Base-by-base conservation (phyloP, 2,888 invertebrate species). In the Theretra japonica region DNA sequence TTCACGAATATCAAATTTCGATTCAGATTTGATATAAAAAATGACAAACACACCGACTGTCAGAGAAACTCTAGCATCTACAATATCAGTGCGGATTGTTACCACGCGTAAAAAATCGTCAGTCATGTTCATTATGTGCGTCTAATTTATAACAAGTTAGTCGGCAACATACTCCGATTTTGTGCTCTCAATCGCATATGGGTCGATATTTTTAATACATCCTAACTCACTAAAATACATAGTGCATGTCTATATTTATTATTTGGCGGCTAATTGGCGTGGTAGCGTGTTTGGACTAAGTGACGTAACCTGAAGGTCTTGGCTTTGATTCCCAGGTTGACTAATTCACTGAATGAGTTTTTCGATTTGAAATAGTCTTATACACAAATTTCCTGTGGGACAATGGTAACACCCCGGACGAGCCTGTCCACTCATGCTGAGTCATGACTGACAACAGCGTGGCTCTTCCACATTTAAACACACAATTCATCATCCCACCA, bases 161-260 rank as follows among this genome's bases (percentile, higher is more conserved):
- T n/a, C n/a, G 53, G 53, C n/a, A n/a, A 15, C 53, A 4, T n/a
- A n/a, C 53, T 21, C 21, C 21, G 33, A 33, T 41, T 5, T 6
- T 21, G 5, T 62, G 62, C 62, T 62, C 62, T 41, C 41, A 62
- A 62, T 33, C 33, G 21, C 62, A 62, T n/a, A 33, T 41, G 4
- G 41, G 62, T 21, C 62, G 19, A 30, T 19, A 59, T 33, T 33
- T 33, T 4, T 59, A 59, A 41, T 53, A 53, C 17, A 33, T 30
- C 30, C n/a, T 30, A n/a, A n/a, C 8, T 30, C 4, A 33, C 5
- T 6, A 60, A 60, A 19, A 59, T 28, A 19, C 19, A 19, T 25
- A 5, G 59, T 17, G 15, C 19, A 30, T 28, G 19, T 59, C 5
- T 28, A 5, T 59, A 28, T 59, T 59, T 28, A 33, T 8, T 15